Conservation (phyloP, 2,888 invertebrate genomes). For the Thymelicus sylvestris region DNA sequence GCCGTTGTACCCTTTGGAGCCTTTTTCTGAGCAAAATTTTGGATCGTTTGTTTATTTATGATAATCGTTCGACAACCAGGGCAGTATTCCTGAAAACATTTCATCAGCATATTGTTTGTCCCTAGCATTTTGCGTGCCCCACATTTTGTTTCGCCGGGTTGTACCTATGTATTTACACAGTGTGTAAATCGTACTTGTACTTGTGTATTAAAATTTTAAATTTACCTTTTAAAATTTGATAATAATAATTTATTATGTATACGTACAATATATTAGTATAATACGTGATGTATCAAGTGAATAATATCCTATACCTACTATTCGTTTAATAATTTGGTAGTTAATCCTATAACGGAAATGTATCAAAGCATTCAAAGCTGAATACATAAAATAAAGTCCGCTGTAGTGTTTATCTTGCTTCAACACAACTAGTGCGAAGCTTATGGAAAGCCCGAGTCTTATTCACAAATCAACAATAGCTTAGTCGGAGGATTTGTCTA, state of each 20-base stretch:
- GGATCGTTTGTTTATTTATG: conserved; percentile 67
- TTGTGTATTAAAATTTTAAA: no score
- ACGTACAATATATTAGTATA: no score
- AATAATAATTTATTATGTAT: no score
- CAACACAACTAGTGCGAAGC: background rate
- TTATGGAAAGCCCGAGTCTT: conserved; percentile 5
- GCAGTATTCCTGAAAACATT: conserved; percentile 25
- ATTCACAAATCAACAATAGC: conserved; percentile 20
- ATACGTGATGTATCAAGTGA: no score
- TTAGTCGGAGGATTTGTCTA: conserved; percentile 31
- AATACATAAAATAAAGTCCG: background rate
- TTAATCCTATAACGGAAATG: no score
- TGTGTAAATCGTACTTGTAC: no score
- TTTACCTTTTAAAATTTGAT: no score
- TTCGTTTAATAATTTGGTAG: no score
- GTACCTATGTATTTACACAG: background rate
- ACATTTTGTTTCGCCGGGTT: background rate
- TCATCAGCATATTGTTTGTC: conserved; percentile 26
- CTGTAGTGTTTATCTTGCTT: conserved; percentile 3
- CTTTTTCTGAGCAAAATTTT: conserved; percentile 67
- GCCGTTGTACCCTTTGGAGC: conserved; percentile 65
- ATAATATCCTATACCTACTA: no score
- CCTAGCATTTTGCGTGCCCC: conserved; percentile 8
- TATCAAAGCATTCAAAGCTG: no score
- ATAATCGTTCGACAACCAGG: conserved; percentile 49